phyloP scores from a whole-genome alignment of 2,888 invertebrate species.

The Augiades crinisus region DNA sequence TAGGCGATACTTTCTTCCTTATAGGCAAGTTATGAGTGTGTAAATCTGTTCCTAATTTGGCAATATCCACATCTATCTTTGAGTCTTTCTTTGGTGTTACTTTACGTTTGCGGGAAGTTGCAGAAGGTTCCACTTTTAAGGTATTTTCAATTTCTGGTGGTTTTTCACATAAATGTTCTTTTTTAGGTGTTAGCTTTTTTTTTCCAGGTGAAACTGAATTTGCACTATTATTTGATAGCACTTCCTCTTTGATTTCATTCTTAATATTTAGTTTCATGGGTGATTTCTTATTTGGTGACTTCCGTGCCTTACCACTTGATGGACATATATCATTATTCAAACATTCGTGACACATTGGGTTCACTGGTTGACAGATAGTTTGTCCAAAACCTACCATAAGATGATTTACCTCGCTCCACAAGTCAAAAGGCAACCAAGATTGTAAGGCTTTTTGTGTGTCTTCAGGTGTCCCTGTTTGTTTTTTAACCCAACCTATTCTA shows the following conservation, averaged over 20 bases:
- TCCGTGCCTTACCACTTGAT: conserved; percentile 66
- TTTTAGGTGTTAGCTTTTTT: neutral
- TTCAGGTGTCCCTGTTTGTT: conserved; percentile 90
- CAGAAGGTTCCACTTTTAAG: conserved; percentile 28
- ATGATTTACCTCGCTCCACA: conserved; percentile 94
- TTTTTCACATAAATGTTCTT: neutral
- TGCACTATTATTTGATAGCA: neutral
- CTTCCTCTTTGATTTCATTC: conserved; percentile 37
- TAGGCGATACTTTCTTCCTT: conserved; percentile 1
- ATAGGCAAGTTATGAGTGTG: neutral
- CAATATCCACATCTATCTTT: neutral
- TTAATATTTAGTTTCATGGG: conserved; percentile 40
- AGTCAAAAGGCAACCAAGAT: conserved; percentile 91
- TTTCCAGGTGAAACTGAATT: neutral
- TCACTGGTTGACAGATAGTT: conserved; percentile 91
- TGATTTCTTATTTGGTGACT: conserved; percentile 58
- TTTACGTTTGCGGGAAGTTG: conserved; percentile 33
- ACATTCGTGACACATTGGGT: conserved; percentile 92
- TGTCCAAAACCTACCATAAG: conserved; percentile 99
- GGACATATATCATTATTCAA: conserved; percentile 93
- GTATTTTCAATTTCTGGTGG: conserved; percentile 5
- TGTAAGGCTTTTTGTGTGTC: conserved; percentile 92
- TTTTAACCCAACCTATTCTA: conserved; percentile 92
- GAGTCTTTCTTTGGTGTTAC: conserved; percentile 40
- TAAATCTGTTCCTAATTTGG: neutral